Base-by-base conservation (phyloP, 2,888 invertebrate genomes). In the Hirtodrosophila cameraria region DNA sequence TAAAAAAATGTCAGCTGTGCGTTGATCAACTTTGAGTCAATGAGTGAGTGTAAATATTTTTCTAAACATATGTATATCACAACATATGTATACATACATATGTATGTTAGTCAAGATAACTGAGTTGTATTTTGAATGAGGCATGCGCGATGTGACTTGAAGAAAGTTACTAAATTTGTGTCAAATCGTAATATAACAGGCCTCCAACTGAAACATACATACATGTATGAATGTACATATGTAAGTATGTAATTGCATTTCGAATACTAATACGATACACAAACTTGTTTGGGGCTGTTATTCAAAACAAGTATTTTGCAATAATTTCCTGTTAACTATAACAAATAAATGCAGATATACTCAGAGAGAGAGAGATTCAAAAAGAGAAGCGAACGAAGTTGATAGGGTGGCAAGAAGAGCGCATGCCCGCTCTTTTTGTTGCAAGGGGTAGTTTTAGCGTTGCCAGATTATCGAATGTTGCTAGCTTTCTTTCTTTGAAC, bases 381-480 rank as follows among this genome's bases (percentile, higher is more conserved):
- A 11, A 36, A 13, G 2, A 23, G 12, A 23, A 3, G 11, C n/a
- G 11, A 11, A 28, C 11, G 28, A 28, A 28, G n/a, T 28, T 28
- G n/a, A 38, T 12, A 12, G 3, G 18, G 12, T 23, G 38, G 30
- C 11, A 6, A 31, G 20, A 2, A 15, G 18, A 25, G 36, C 46
- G 46, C 58, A 45, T 15, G 13, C 28, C 12, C 18, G 3, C 16
- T 27, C n/a, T 9, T 12, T n/a, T 11, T n/a, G 6, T 8, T n/a
- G n/a, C 13, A 35, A 35, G 20, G 35, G 35, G 46, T 25, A 18
- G 38, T 0, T 15, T n/a, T 27, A 12, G 3, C 31, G 33, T 48
- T 59, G 48, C 59, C 59, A 59, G 8, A 45, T 57, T 27, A 15
- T 3, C 0, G 3, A 6, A 35, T 28, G 3, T 9, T 2, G 12